These are phyloP conservation scores for Deladenus siricidicola DNA, from an alignment of 2,888 invertebrate genomes.

Conservation along the genomic window DNA sequence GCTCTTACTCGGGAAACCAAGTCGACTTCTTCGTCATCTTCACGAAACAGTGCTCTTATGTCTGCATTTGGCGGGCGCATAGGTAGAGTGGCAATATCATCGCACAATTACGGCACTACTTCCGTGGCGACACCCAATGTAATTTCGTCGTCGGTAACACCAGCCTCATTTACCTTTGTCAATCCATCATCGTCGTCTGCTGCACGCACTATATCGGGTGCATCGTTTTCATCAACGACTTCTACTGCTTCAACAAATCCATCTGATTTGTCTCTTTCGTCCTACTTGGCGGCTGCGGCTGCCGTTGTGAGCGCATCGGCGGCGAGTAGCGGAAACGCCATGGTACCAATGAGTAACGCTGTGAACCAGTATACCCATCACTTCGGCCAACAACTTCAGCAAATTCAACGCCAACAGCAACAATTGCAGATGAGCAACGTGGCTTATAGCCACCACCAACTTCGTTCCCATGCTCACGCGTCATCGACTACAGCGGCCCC, in stretches of 20 bases:
- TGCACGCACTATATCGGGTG: not conserved
- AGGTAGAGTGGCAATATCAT: too few relatives aligned
- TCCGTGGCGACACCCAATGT: not conserved
- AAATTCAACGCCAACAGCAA: not conserved
- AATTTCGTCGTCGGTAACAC: not conserved
- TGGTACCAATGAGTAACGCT: not conserved
- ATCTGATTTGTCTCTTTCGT: not conserved
- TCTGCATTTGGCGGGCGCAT: too few relatives aligned
- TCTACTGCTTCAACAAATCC: not conserved
- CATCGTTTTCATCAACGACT: too few relatives aligned
- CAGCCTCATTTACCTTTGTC: too few relatives aligned
- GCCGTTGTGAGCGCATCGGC: not conserved
- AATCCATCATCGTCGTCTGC: not conserved
- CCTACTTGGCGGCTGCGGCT: conserved; percentile 6
- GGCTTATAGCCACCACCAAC: not conserved
- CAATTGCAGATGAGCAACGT: not conserved
- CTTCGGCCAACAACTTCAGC: not conserved
- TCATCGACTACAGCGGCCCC: not conserved
- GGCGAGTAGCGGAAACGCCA: not conserved
- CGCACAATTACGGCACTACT: too few relatives aligned
- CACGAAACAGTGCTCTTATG: not conserved
- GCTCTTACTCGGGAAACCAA: not conserved
- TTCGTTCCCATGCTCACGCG: not conserved
- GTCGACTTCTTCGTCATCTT: not conserved
- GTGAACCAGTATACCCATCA: not conserved